These are phyloP conservation scores for Endotricha flammealis DNA, from an alignment of 2,888 invertebrate species.

Conservation along the genomic window DNA sequence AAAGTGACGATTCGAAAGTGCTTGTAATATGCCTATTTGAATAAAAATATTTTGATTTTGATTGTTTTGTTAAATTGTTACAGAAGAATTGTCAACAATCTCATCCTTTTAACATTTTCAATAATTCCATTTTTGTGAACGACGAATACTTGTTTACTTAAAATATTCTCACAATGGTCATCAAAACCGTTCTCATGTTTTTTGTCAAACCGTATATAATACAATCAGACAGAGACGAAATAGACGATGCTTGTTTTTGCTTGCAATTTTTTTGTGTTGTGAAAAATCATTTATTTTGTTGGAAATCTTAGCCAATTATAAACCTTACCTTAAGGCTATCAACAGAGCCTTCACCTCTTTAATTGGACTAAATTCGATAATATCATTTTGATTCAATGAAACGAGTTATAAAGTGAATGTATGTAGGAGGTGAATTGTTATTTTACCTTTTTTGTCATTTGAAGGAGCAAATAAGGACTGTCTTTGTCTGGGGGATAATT, in stretches of 20 bases:
- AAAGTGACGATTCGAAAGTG: too few species aligned
- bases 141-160: not conserved
- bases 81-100: constrained; percentile 30
- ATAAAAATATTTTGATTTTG: too few species aligned
- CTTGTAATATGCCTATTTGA: too few species aligned
- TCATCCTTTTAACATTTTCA: constrained; percentile 15
- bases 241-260: constrained; percentile 13
- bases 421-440: constrained; percentile 31
- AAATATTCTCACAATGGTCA: constrained; percentile 22
- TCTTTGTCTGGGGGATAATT: constrained; percentile 29
- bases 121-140: not conserved
- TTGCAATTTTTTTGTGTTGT: constrained; percentile 14
- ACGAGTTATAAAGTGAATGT: constrained; percentile 15
- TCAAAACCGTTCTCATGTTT: constrained; percentile 26
- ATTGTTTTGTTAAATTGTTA: constrained; percentile 31
- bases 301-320: constrained; percentile 7
- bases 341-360: constrained; percentile 22
- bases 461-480: constrained; percentile 13
- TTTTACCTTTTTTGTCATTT: constrained; percentile 21
- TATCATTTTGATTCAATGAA: constrained; percentile 19
- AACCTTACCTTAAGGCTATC: constrained; percentile 10
- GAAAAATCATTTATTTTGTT: constrained; percentile 1
- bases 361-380: constrained; percentile 15
- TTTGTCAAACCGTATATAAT: constrained; percentile 11
- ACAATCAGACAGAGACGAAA: constrained; percentile 11